Evolutionary conservation across 2,888 invertebrate species (phyloP).

Genomic region (Dioctria linearis): DNA sequence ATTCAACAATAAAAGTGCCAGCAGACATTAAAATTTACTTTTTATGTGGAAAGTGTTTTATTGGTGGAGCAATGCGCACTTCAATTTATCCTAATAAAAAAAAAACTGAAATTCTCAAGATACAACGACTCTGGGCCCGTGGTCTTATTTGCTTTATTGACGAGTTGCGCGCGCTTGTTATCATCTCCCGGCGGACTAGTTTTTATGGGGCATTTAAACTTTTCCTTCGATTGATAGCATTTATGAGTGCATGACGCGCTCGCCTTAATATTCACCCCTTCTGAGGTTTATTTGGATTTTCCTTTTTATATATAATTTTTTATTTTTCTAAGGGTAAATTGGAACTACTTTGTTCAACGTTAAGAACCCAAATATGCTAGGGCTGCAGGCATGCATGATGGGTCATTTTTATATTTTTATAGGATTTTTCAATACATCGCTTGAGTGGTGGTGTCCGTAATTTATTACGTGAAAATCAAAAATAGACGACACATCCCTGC

Average conservation of each 20-base stretch:
- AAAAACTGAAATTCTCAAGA: slow-evolving; percentile 17
- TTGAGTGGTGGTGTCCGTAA: slow-evolving; percentile 40
- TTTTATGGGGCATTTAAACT: slow-evolving; percentile 47
- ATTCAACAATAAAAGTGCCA: slow-evolving; percentile 44
- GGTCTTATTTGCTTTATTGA: slow-evolving; percentile 22
- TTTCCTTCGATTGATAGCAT: slow-evolving; percentile 46
- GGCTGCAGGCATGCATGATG: slow-evolving; percentile 8
- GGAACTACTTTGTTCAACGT: slow-evolving; percentile 39
- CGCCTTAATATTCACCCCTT: slow-evolving; percentile 54
- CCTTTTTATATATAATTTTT: not conserved
- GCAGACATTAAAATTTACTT: slow-evolving; percentile 49
- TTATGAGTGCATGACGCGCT: slow-evolving; percentile 20
- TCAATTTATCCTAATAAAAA: slow-evolving; percentile 41
- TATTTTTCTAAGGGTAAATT: slow-evolving; percentile 30
- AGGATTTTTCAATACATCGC: not conserved
- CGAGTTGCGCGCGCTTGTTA: slow-evolving; percentile 51
- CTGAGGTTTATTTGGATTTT: slow-evolving; percentile 38
- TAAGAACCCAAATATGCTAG: slow-evolving; percentile 8
- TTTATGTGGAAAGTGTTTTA: slow-evolving; percentile 48
- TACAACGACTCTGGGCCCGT: not conserved
- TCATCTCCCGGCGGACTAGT: not conserved
- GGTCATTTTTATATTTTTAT: slow-evolving; percentile 47
- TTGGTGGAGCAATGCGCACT: slow-evolving; percentile 36
- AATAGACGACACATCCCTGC: slow-evolving; percentile 40
- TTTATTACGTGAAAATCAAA: slow-evolving; percentile 53